Base-by-base conservation (phyloP, 2,888 invertebrate species). In the Aspidapion aeneum region DNA sequence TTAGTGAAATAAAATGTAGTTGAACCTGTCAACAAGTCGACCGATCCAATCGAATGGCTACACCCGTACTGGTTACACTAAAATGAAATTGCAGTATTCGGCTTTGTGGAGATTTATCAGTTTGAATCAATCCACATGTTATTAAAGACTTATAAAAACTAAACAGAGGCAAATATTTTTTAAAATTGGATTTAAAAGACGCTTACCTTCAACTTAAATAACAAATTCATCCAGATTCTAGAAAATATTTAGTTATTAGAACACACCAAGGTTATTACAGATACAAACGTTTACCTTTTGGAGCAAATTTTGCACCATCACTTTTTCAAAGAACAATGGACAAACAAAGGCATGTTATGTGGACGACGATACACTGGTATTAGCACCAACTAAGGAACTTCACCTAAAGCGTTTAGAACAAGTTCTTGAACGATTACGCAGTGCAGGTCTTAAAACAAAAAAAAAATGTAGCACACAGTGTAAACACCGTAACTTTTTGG, bases 31-130 rank as follows among this genome's bases (percentile, higher is more conserved):
- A 63, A 72, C 35, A 61, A 64, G 18, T 59, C 61, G 5, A 48
- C 49, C 9, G 68, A 60, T 17, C 65, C 66, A 3, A 71, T 70
- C 50, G 66, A 68, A 63, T 71, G 71, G 70, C 66, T 68, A 16
- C 71, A 49, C 69, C 71, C 1, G 62, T 68, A 18, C 69, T 70
- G 1, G 51, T 70, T 18, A 57, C 56, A 12, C 18, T 69, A 2
- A 71, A 70, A 58, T 63, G 66, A 57, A 70, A 67, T 55, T 70
- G 68, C 1, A 68, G 55, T 3, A 51, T 73, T 18, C 50, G 70
- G 20, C 62, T 72, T n/a, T 72, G 69, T 63, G 69, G 65, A 18
- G 64, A 70, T 66, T 69, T 66, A 56, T 51, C 49, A 35, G 66
- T 68, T 9, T 64, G 69, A 1, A 65, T 69, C 18, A 71, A 70